Base-by-base conservation (phyloP, 2,888 invertebrate genomes). In the Stenoptilia bipunctidactyla region DNA sequence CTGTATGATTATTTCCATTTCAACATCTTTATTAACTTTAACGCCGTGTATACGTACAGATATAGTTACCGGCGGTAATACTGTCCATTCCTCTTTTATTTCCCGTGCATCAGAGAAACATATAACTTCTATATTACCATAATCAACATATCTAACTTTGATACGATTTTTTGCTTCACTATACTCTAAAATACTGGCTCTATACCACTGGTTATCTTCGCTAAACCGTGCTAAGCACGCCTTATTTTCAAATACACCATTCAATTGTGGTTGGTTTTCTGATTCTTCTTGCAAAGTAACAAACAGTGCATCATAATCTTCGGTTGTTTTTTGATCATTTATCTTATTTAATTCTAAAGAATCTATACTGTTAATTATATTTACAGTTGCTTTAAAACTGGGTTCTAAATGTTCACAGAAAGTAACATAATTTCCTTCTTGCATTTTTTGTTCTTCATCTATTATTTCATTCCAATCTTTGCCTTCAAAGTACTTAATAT, bases 131-230 rank as follows among this genome's bases (percentile, higher is more conserved):
- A 76, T 65, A 53, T 92, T 92, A 1, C 93, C 92, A 55, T 87
- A 93, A 66, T 94, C 94, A 0, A 93, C 88, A 63, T 89, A 94
- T 47, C 83, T 75, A 0, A 94, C 88, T 52, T 85, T 85, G 0
- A 90, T 82, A 38, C 63, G 53, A 4, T 69, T 64, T 13, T 74
- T 61, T 0, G 53, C 51, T 27, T 72, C 58, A 46, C 85, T 75
- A 38, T 83, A 70, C 39, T 87, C 77, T 34, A 85, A 61, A 39
- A 94, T 85, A 10, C 80, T 56, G 0, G 90, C 92, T 44, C 94
- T 84, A 60, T 93, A 92, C 92, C 92, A 94, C 27, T 67, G 53
- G 1, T 76, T 72, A 56, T 92, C 91, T 39, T 85, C 85, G 0
- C 75, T 66, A 50, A 85, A 90, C 36, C 85, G 65, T 25, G 89